Evolutionary conservation across 2,797 vertebrate species (phyloP).

Genomic region (Myotis vivesi): DNA sequence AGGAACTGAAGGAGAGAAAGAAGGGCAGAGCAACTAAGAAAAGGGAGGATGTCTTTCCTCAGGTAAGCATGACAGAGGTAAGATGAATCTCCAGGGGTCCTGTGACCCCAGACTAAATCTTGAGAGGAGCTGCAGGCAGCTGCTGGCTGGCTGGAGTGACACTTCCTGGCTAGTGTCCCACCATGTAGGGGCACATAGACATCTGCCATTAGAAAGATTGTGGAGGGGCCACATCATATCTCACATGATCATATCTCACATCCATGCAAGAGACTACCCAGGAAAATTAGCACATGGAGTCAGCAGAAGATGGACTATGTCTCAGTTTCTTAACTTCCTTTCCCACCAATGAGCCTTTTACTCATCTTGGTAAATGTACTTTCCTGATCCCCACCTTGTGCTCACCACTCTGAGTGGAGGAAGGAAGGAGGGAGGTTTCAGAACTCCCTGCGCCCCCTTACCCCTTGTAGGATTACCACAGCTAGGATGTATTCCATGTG

Average conservation of each 20-base stretch:
- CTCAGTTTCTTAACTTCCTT: not conserved
- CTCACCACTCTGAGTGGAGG: not conserved
- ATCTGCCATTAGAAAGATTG: not conserved
- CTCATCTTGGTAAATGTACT: not conserved
- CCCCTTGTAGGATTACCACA: not conserved
- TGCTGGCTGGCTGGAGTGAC: not conserved
- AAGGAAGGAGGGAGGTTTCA: not conserved
- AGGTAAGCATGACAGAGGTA: not conserved
- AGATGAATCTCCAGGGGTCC: not conserved
- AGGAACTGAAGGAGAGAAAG: not conserved
- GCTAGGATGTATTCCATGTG: not conserved
- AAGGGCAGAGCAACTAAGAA: not conserved
- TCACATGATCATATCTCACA: not conserved
- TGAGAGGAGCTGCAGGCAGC: too few relatives aligned
- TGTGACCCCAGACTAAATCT: not conserved
- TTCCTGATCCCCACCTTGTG: too few relatives aligned
- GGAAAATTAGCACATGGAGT: not conserved
- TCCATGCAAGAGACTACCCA: not conserved
- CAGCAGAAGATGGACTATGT: not conserved
- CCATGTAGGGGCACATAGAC: not conserved
- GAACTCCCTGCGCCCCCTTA: not conserved
- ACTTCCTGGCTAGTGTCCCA: not conserved
- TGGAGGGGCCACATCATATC: not conserved
- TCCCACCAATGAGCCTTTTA: rapidly evolving
- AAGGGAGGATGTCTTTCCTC: not conserved